Conservation (phyloP, 2,797 vertebrate genomes). For the Channa striata region DNA sequence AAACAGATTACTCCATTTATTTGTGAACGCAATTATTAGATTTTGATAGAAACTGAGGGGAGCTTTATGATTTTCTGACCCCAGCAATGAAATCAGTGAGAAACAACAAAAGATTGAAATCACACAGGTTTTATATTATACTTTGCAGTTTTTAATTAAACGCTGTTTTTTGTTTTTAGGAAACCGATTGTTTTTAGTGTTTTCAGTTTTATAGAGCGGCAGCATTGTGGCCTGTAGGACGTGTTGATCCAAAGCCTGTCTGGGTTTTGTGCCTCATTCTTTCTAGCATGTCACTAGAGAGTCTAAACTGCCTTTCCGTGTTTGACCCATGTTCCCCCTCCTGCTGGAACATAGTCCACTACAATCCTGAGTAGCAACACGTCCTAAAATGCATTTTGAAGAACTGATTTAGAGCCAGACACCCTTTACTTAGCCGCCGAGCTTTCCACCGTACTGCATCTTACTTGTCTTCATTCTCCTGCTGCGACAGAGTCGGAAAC, state of each 20-base stretch:
- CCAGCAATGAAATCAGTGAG: neutral
- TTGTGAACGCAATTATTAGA: neutral
- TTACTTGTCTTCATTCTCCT: too few species aligned
- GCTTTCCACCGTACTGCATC: too few species aligned
- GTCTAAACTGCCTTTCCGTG: constrained; percentile 40
- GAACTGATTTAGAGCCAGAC: too few species aligned
- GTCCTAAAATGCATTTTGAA: too few species aligned
- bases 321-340: neutral
- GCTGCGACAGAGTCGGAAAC: too few species aligned
- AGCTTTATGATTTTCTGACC: neutral
- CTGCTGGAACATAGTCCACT: constrained; percentile 10
- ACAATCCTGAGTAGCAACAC: constrained; percentile 10
- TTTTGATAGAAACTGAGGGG: neutral
- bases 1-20: constrained; percentile 3
- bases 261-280: constrained; percentile 23
- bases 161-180: too few species aligned
- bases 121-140: too few species aligned
- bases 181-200: constrained; percentile 9
- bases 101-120: too few species aligned
- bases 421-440: too few species aligned
- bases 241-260: constrained; percentile 12
- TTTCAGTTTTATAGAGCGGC: neutral
- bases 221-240: constrained; percentile 16
- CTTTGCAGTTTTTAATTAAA: too few species aligned
- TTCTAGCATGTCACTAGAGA: constrained; percentile 35